Conservation (phyloP, 2,113 vertebrate species). For the Pterocles gutturalis region DNA sequence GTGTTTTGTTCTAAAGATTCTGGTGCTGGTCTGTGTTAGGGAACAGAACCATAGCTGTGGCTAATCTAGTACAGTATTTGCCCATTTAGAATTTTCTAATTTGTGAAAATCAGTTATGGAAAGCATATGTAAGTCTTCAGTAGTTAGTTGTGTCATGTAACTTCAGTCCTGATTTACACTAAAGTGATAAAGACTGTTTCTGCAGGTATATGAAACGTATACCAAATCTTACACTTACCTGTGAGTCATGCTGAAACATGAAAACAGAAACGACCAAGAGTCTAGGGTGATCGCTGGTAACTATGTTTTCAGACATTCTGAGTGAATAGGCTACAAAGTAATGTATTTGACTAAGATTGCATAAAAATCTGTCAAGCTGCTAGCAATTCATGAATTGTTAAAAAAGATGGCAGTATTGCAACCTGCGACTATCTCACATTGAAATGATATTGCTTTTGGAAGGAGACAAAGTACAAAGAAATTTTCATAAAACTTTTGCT, state of each 20-base stretch:
- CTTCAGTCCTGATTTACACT: neutral
- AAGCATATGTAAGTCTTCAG: neutral
- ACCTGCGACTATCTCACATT: neutral
- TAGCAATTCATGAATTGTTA: neutral
- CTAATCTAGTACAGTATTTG: neutral
- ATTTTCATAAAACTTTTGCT: neutral
- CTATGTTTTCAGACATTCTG: conserved; percentile 85
- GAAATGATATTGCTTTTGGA: neutral
- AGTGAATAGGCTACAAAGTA: conserved; percentile 86
- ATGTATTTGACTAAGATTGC: neutral
- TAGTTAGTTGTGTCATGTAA: neutral
- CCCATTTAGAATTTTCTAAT: neutral
- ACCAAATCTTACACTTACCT: conserved; percentile 76
- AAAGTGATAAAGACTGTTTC: neutral
- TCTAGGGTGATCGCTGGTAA: conserved; percentile 72
- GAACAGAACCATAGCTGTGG: neutral
- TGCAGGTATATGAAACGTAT: conserved; percentile 81
- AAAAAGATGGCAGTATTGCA: neutral
- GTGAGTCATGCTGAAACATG: conserved; percentile 77
- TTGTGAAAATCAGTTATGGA: neutral
- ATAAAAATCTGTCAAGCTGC: neutral
- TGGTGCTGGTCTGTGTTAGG: neutral
- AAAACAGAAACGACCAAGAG: conserved; percentile 80
- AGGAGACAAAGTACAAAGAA: neutral
- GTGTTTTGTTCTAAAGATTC: neutral